Evolutionary conservation across 2,797 vertebrate species (phyloP).

Genomic region (Bradypodion pumilum): DNA sequence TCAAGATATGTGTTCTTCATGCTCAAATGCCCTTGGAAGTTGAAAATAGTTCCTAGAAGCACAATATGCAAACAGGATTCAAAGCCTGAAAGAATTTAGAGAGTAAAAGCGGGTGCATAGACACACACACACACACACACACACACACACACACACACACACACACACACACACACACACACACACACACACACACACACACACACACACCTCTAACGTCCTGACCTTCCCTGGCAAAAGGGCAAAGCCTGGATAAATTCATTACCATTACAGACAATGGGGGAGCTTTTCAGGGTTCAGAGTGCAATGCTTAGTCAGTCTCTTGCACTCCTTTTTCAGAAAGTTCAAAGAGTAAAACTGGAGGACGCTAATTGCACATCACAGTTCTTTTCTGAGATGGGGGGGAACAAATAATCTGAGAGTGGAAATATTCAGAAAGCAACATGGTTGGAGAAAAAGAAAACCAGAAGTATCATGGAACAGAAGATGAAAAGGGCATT

Average conservation of each 20-base stretch:
- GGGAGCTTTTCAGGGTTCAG: constrained; percentile 36
- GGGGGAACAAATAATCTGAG: constrained; percentile 4
- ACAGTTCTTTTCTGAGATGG: background rate
- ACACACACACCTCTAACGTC: constrained; percentile 40
- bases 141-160: background rate
- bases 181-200: background rate
- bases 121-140: background rate
- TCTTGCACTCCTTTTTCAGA: constrained; percentile 1
- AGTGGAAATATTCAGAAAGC: background rate
- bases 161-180: background rate
- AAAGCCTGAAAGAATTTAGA: constrained; percentile 71
- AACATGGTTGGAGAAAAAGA: background rate
- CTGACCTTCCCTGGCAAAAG: constrained; percentile 71
- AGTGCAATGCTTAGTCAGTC: constrained; percentile 3
- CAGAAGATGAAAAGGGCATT: background rate
- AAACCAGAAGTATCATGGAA: background rate
- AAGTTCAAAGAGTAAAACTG: constrained; percentile 21
- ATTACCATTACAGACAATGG: background rate
- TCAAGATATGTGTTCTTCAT: constrained; percentile 78
- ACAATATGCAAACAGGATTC: constrained; percentile 75
- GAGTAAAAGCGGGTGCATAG: background rate
- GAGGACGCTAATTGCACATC: background rate
- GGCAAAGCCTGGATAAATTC: constrained; percentile 42
- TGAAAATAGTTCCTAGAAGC: constrained; percentile 75
- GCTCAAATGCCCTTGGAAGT: constrained; percentile 71